A percentile compares a stretch with the other conserved stretches of the same genome.
Evolutionary conservation across 2,113 vertebrate species (phyloP).

Genomic region (Lynx canadensis): DNA sequence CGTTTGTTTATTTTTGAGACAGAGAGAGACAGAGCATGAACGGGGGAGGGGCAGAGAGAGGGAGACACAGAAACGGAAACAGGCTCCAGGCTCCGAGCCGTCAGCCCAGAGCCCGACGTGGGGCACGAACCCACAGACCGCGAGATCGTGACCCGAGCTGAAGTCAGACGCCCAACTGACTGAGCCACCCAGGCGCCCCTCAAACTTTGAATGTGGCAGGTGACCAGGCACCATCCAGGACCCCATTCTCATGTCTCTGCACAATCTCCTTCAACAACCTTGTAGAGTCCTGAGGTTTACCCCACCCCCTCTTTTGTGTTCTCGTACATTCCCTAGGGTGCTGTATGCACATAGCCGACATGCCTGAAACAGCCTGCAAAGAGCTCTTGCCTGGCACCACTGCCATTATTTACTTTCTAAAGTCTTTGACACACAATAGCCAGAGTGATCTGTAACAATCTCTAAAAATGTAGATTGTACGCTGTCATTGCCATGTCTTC

Average conservation of each 20-base stretch:
- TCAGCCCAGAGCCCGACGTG: too few relatives aligned
- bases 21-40: too few relatives aligned
- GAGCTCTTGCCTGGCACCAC: not conserved
- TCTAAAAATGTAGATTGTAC: not conserved
- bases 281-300: too few relatives aligned
- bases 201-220: not conserved
- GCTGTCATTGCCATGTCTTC: not conserved
- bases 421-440: not conserved
- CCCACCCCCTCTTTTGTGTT: not conserved
- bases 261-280: not conserved
- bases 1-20: too few relatives aligned
- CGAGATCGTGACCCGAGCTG: too few relatives aligned
- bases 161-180: too few relatives aligned
- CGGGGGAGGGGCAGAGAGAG: too few relatives aligned
- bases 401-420: not conserved
- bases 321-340: not conserved
- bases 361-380: not conserved
- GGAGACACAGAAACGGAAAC: too few relatives aligned
- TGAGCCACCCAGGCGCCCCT: too few relatives aligned
- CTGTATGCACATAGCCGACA: accelerated
- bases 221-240: not conserved
- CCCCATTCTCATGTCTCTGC: not conserved
- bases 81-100: too few relatives aligned
- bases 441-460: not conserved
- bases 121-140: too few relatives aligned